A percentile compares a stretch with the other conserved stretches of the same genome.
Evolutionary conservation across 2,888 invertebrate species (phyloP).

Genomic region (Platycheirus albimanus): DNA sequence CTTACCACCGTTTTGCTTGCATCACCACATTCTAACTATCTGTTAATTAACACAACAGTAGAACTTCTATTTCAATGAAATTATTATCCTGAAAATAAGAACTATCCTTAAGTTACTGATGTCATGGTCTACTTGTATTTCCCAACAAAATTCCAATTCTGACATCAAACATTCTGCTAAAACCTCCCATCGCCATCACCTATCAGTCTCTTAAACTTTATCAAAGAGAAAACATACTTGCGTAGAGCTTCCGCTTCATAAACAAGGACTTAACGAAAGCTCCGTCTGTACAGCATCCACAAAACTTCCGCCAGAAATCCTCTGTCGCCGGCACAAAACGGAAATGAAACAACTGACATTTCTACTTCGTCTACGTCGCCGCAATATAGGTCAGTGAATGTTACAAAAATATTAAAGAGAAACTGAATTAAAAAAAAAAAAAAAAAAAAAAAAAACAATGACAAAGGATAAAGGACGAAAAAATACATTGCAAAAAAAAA

Average conservation of each 20-base stretch:
- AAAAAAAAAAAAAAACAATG: background rate
- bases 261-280: conserved; percentile 30
- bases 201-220: conserved; percentile 46
- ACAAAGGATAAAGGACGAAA: background rate
- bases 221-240: conserved; percentile 30
- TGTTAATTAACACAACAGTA: too few relatives aligned
- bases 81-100: too few relatives aligned
- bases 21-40: too few relatives aligned
- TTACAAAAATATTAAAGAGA: conserved; percentile 30
- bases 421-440: conserved; percentile 12
- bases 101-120: too few relatives aligned
- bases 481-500: background rate
- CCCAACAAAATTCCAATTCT: too few relatives aligned
- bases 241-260: conserved; percentile 37
- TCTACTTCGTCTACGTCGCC: conserved; percentile 22
- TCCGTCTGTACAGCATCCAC: conserved; percentile 53
- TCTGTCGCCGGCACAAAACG: conserved; percentile 40
- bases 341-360: conserved; percentile 65
- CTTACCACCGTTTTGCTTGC: too few relatives aligned
- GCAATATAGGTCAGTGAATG: conserved; percentile 56
- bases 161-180: too few relatives aligned
- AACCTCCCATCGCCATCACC: too few relatives aligned
- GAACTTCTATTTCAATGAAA: too few relatives aligned
- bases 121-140: too few relatives aligned
- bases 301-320: conserved; percentile 56